A percentile compares a stretch with the other conserved stretches of the same genome.
These are phyloP conservation scores for Hipposideros larvatus DNA, from an alignment of 2,797 vertebrate species.

Conservation along the genomic window DNA sequence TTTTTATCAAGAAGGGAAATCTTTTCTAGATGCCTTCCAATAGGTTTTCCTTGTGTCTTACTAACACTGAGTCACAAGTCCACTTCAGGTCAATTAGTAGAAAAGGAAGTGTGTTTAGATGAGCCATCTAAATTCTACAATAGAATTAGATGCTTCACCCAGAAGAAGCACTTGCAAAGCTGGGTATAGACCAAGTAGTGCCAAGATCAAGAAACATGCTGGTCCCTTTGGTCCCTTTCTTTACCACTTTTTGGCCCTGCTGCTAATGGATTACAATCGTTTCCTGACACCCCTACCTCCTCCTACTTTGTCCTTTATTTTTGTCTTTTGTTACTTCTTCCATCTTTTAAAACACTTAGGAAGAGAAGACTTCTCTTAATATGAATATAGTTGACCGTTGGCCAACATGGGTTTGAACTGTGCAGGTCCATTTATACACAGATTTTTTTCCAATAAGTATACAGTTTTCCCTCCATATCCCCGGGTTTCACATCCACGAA, in stretches of 20 bases:
- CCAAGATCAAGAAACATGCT: background rate
- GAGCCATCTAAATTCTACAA: background rate
- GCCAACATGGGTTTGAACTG: background rate
- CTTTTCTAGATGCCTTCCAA: background rate
- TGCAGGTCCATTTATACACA: background rate
- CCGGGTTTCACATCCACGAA: background rate
- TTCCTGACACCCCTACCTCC: background rate
- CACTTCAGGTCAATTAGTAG: background rate
- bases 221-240: background rate
- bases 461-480: no score
- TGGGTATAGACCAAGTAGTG: background rate
- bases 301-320: background rate
- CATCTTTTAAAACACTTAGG: background rate
- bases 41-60: background rate
- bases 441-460: background rate
- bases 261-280: background rate
- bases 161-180: background rate
- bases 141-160: background rate
- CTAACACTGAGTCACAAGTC: background rate
- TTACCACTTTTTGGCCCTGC: background rate
- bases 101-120: background rate
- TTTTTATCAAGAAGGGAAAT: constrained; percentile 18
- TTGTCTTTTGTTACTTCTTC: background rate
- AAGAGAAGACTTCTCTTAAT: background rate
- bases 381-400: background rate